These are phyloP conservation scores for Takifugu ocellatus DNA, from an alignment of 2,797 vertebrate species.

Conservation along the genomic window DNA sequence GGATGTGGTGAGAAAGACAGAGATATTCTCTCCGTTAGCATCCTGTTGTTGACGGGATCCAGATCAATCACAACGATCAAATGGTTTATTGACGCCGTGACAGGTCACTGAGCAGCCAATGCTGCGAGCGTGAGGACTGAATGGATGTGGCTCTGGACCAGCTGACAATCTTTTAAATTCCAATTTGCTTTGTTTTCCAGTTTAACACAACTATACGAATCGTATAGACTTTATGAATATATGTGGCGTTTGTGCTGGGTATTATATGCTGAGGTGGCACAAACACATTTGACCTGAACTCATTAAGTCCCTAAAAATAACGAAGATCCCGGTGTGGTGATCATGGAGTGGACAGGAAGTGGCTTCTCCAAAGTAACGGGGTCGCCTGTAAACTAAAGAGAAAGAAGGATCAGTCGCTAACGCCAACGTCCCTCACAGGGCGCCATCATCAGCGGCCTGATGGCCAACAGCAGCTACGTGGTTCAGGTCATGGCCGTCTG, in stretches of 20 bases:
- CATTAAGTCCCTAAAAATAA: background rate
- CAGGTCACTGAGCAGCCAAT: constrained; percentile 19
- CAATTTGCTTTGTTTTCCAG: too few species aligned
- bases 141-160: background rate
- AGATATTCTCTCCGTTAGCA: background rate
- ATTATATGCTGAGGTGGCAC: too few species aligned
- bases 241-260: too few species aligned
- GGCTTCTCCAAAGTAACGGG: too few species aligned
- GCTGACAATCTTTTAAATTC: too few species aligned
- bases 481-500: constrained; percentile 94
- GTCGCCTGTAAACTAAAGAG: too few species aligned
- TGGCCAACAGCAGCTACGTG: constrained; percentile 94
- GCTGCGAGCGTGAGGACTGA: background rate
- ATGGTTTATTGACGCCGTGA: constrained; percentile 11
- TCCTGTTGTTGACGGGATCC: background rate
- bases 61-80: constrained; percentile 15
- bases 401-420: too few species aligned
- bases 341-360: too few species aligned
- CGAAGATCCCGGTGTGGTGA: too few species aligned
- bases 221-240: too few species aligned
- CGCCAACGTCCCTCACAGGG: constrained; percentile 70
- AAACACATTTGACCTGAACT: too few species aligned
- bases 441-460: constrained; percentile 87
- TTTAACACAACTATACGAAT: too few species aligned
- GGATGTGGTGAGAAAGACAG: constrained; percentile 84